Evolutionary conservation across 1,140 invertebrate species (phyloP), one percentile per base, ranked within the genome.

Genomic region (Lysiphlebus fabarum): DNA sequence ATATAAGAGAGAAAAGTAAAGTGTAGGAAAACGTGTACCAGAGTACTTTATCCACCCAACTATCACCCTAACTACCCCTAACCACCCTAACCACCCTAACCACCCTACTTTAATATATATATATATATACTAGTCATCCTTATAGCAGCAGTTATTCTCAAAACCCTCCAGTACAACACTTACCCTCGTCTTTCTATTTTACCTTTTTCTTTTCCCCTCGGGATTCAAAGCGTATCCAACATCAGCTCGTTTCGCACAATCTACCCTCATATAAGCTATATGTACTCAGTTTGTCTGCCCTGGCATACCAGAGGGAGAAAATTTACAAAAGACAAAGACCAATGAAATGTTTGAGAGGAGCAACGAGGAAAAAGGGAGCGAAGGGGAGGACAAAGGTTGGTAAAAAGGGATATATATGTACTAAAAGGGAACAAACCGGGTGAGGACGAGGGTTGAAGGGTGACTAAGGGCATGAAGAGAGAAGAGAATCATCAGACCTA

Each of bases 401-500:
- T n/a, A n/a, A n/a, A 26, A 26, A 26, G 17, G 17, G 17, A 26
- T 26, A 26, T 17, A 17, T n/a, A n/a, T n/a, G n/a, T 26, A 26
- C 17, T 26, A 26, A 26, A 68, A 67, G 72, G 70, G 70, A 70
- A 64, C 17, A 26, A 51, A 57, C 62, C 53, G 61, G 63, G 62
- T 51, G 61, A 62, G 58, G 62, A 55, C 60, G 64, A 67, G 34
- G 63, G 67, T 59, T 58, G 64, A 64, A 66, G 55, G 63, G 64
- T 62, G 65, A 56, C 56, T 67, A 66, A 26, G 17, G 17, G 65
- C 62, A 63, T n/a, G 36, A 36, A 33, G 9, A 36, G 48, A 62
- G 49, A 51, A 50, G 41, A 48, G 61, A 58, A 64, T 59, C 58
- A 57, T 62, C 72, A 69, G 69, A 72, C 73, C 73, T 75, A 76